phyloP scores from a whole-genome alignment of 2,888 invertebrate species.

The Euclidia mi region DNA sequence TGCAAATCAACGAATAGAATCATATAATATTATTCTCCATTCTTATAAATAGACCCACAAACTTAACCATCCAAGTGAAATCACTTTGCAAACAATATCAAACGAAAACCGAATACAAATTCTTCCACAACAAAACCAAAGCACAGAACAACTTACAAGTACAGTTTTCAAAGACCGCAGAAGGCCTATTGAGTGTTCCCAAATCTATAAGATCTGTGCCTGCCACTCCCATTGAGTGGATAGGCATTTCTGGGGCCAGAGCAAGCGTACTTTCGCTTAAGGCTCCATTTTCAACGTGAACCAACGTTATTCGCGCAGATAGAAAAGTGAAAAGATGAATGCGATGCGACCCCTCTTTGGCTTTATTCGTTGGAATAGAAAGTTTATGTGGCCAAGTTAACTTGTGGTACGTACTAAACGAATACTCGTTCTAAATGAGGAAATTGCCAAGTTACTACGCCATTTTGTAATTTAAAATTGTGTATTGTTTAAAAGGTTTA shows the following conservation, averaged over 20 bases:
- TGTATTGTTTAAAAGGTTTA: too few species aligned
- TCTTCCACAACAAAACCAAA: constrained; percentile 5
- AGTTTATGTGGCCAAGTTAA: constrained; percentile 53
- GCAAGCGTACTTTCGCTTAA: constrained; percentile 66
- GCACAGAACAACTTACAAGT: constrained; percentile 3
- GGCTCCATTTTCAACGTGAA: constrained; percentile 73
- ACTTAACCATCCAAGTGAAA: too few species aligned
- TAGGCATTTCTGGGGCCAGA: constrained; percentile 60
- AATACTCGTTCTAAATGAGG: too few species aligned
- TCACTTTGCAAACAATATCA: too few species aligned
- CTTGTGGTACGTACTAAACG: not conserved
- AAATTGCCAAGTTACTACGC: too few species aligned
- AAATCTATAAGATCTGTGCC: constrained; percentile 59
- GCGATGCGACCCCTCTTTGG: constrained; percentile 59
- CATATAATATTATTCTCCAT: too few species aligned
- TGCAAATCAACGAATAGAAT: too few species aligned
- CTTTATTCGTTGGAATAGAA: constrained; percentile 64
- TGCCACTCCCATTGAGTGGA: constrained; percentile 60
- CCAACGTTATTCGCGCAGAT: constrained; percentile 69
- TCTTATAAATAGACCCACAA: too few species aligned
- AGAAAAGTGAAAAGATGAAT: constrained; percentile 75
- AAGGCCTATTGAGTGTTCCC: constrained; percentile 56
- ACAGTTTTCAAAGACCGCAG: constrained; percentile 20
- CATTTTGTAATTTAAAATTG: too few species aligned
- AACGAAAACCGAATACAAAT: constrained; percentile 12